These are phyloP conservation scores for Oxytorus armatus DNA, from an alignment of 2,888 invertebrate genomes.

Conservation along the genomic window DNA sequence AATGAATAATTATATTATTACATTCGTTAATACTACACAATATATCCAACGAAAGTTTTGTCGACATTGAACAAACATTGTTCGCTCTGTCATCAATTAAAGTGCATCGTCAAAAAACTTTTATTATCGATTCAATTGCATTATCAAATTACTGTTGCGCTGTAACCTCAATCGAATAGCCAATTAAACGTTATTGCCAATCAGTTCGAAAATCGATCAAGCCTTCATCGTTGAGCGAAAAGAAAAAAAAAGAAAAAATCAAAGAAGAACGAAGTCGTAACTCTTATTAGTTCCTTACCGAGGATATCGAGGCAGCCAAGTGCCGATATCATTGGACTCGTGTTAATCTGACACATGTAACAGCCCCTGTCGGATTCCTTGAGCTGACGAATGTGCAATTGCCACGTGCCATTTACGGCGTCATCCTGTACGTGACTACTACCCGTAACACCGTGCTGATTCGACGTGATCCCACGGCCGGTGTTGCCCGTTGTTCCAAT, in stretches of 20 bases:
- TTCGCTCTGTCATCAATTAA: too few relatives aligned
- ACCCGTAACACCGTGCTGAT: conserved; percentile 89
- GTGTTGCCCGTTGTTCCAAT: conserved; percentile 90
- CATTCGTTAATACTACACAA: too few relatives aligned
- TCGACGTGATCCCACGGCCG: conserved; percentile 93
- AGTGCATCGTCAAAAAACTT: background rate
- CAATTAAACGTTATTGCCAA: background rate
- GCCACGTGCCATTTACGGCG: conserved; percentile 94
- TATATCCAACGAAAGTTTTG: too few relatives aligned
- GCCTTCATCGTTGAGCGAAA: background rate
- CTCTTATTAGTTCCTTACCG: conserved; percentile 86
- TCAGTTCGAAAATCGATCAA: background rate
- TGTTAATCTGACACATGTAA: conserved; percentile 97
- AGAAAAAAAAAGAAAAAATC: background rate
- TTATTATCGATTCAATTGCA: background rate
- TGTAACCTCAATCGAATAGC: too few relatives aligned
- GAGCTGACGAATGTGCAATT: conserved; percentile 92
- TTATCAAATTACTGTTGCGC: background rate
- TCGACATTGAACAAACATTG: too few relatives aligned
- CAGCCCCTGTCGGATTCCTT: conserved; percentile 94
- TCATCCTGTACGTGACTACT: conserved; percentile 92
- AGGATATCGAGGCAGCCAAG: conserved; percentile 95
- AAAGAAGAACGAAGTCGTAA: background rate
- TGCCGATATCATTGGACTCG: conserved; percentile 94
- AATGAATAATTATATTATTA: too few relatives aligned